Evolutionary conservation across 2,888 invertebrate genomes (phyloP).

Genomic region (Villa cingulata): DNA sequence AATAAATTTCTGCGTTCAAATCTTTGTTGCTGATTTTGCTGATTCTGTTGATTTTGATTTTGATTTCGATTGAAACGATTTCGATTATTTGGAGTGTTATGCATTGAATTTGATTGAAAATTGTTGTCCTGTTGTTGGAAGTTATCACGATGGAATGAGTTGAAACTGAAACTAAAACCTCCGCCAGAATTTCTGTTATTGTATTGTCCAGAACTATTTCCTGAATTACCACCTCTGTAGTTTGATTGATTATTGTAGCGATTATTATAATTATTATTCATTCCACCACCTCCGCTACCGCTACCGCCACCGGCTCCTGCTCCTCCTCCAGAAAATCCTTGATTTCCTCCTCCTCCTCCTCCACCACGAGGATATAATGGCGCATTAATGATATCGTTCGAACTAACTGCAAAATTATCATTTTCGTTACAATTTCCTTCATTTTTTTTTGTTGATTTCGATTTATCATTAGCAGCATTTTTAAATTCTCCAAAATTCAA

Average conservation of each 20-base stretch:
- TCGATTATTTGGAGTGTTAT: conserved; percentile 18
- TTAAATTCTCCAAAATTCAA: conserved; percentile 40
- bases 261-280: conserved; percentile 21
- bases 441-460: conserved; percentile 3
- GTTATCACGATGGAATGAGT: conserved; percentile 4
- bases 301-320: conserved; percentile 22
- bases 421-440: conserved; percentile 3
- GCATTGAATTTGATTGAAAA: not conserved
- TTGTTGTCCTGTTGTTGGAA: not conserved
- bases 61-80: conserved; percentile 4
- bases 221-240: conserved; percentile 20
- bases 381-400: conserved; percentile 33
- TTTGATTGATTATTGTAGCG: conserved; percentile 22
- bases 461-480: not conserved
- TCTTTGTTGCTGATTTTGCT: conserved; percentile 13
- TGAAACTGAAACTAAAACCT: conserved; percentile 8
- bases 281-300: conserved; percentile 24
- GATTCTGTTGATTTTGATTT: conserved; percentile 5
- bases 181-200: conserved; percentile 21
- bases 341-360: conserved; percentile 40
- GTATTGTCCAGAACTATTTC: conserved; percentile 14
- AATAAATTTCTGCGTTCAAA: conserved; percentile 3
- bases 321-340: conserved; percentile 34
- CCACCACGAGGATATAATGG: conserved; percentile 47
- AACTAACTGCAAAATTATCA: not conserved